Evolutionary conservation across 1,140 invertebrate species (phyloP), one percentile per base, ranked within the genome.

Genomic region (Wiebesia pumilae): DNA sequence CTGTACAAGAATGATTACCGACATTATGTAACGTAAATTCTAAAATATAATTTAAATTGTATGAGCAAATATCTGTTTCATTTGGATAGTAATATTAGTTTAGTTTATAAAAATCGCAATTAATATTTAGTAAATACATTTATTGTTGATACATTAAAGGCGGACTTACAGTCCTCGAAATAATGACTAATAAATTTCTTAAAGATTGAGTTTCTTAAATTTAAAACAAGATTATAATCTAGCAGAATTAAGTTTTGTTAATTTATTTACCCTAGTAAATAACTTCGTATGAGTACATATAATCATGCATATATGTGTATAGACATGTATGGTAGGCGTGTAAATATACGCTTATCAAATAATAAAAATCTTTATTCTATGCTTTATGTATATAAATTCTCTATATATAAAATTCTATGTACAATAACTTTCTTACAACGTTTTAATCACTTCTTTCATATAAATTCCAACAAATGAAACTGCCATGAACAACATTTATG

Each of bases 1-100:
- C 92, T 93, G 92, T 93, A 93, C 92, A 93, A 92, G 90, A 89
- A 84, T 86, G 75, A 81, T 79, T 79, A 73, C 80, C 43, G 69
- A 71, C 73, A 81, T 75, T 81, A 65, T 43, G 35, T 47, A 71
- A 80, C 19, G 30, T 43, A 80, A 33, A 69, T 35, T 69, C 35
- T 71, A 38, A 85, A 71, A 24, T 51, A 78, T 35, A n/a, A 7
- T 71, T 85, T 69, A 80, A 85, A 85, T 85, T 78, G 80, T 38
- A 81, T 80, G 58, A 81, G 40, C 30, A 79, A 33, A 73, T 85
- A 30, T 81, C 27, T 14, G 54, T 81, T 84, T 47, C 27, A 65
- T 69, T 35, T 65, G 7, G 27, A 73, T 83, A 78, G 83, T 81
- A n/a, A 38, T 69, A 16, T n/a, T 75, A 24, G 75, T 62, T 62